Base-by-base conservation (phyloP, 2,797 vertebrate species). In the Varecia variegata region DNA sequence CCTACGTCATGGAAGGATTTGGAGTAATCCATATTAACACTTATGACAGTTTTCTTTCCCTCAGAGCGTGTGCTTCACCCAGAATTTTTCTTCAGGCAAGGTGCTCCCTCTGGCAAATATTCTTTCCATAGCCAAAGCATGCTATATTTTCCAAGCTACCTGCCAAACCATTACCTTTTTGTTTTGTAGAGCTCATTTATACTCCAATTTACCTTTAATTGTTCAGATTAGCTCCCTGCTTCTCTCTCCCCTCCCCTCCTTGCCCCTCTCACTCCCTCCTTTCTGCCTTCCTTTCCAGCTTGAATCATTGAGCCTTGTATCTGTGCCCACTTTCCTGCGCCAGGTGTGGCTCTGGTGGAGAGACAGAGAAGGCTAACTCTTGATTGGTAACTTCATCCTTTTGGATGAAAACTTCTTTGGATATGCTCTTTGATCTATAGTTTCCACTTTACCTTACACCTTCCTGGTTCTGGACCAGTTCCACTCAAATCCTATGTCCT, bases 221-320 rank as follows among this genome's bases (percentile, higher is more conserved):
- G 20, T 50, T 73, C 23, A 5, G 8, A 12, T 14, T 25, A 27
- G 38, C 20, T 17, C 8, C 25, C 27, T 4, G 1, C 14, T 58
- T 62, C n/a, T 23, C 3, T 15, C 56, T 52, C 18, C 32, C n/a
- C 40, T 20, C 1, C 13, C 32, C 6, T 35, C 3, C 32, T 35
- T 27, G 1, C 0, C 3, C 70, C 35, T 3, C 12, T n/a, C 32
- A n/a, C 32, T 35, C 9, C 18, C 27, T 62, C 20, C 12, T 1
- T 58, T 23, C 21, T 12, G 15, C 1, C 7, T 1, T 15, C 23
- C n/a, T 23, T 32, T 52, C 14, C 7, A 13, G 40, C 80, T 85
- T 73, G 45, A 82, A 52, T 17, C 27, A 70, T 7, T 4, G 11
- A 23, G 1, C 79, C 30, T 74, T 87, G 27, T 12, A 35, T 2